Evolutionary conservation across 1,140 invertebrate species (phyloP), one percentile per base, ranked within the genome.

Genomic region (Zaprionus africanus): DNA sequence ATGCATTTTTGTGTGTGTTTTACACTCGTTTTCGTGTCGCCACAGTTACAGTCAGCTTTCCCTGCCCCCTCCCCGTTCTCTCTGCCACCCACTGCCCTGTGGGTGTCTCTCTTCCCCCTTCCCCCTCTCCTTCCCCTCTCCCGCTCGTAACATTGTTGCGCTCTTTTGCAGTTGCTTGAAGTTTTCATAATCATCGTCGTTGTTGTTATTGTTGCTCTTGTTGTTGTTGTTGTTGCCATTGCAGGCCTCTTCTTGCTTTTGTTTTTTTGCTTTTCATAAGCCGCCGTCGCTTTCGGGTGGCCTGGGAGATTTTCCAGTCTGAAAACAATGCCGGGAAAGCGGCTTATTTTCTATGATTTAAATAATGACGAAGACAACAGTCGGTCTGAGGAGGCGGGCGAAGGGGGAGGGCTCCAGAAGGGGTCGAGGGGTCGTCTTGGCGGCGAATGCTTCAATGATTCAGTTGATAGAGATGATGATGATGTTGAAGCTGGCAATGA

Each of bases 281-380:
- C 73, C 60, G 66, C 26, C 58, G 64, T 61, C 28, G 71, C 66
- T 67, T 74, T 68, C 46, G 65, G 66, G 58, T 38, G 54, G 62
- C 71, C 75, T 80, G 82, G 56, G 82, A 85, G 82, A 85, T 81
- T 88, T 81, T 87, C 71, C 78, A 84, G 85, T 74, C 43, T 88
- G 85, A 84, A 90, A 88, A 88, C 84, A 88, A 88, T 88, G 85
- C 68, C 84, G 84, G 84, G 85, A 88, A 88, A 88, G 84, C 84
- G 84, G 84, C 84, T 88, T 88, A 88, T 88, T 88, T 88, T 88
- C 84, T 88, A 88, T 88, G 84, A 88, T 88, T 88, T 88, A 90
- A 88, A 88, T 88, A 90, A 88, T 90, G 84, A 90, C 76, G 84
- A 88, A 84, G 84, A 88, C 84, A 88, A 76, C 69, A 86, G 79